These are phyloP conservation scores for Anser cygnoides DNA, from an alignment of 2,113 vertebrate genomes.

Conservation along the genomic window DNA sequence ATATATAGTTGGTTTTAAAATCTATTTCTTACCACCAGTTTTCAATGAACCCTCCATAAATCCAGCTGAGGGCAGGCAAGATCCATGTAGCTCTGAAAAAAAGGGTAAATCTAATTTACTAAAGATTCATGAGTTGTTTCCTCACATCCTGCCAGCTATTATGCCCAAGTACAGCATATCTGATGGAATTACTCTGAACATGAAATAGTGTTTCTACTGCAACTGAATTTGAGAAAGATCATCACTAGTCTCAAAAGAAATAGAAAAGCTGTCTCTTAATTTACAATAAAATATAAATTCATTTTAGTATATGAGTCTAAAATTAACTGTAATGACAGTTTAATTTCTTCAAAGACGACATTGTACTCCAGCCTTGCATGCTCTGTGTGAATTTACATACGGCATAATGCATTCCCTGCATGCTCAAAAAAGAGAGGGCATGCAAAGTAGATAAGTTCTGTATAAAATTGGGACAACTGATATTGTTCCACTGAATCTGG, in stretches of 20 bases:
- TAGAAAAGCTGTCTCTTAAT: conserved; percentile 6
- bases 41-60: conserved; percentile 48
- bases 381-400: neutral
- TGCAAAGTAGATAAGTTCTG: neutral
- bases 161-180: neutral
- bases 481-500: neutral
- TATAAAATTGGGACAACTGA: neutral
- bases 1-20: neutral
- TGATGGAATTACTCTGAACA: neutral
- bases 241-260: conserved; percentile 27
- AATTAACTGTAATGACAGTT: conserved; percentile 18
- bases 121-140: conserved; percentile 50
- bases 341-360: conserved; percentile 18
- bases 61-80: conserved; percentile 75
- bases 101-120: neutral
- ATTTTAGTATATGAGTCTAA: conserved; percentile 5
- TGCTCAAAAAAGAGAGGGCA: neutral
- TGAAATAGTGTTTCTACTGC: neutral
- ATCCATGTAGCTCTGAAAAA: conserved; percentile 44
- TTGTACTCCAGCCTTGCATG: neutral
- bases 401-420: neutral
- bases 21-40: neutral
- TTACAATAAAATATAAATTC: neutral
- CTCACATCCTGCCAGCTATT: conserved; percentile 1
- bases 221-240: conserved; percentile 7